phyloP scores from a whole-genome alignment of 2,888 invertebrate genomes.

The Aleiodes leptofemur region DNA sequence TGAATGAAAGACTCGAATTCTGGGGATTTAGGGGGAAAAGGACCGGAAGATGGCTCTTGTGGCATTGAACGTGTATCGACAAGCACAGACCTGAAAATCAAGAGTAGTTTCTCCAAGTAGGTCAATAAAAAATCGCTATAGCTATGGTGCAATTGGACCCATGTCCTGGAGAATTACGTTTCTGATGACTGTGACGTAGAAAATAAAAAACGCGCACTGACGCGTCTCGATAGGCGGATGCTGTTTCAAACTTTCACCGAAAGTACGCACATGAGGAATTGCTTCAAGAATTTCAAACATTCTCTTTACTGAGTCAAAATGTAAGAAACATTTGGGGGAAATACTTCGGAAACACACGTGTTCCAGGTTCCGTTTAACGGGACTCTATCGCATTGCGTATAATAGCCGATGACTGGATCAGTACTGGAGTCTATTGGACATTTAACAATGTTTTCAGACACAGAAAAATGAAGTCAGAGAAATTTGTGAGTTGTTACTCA shows the following conservation, averaged over 20 bases:
- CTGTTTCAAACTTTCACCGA: slow-evolving; percentile 7
- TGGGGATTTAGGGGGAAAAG: neutral
- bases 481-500: slow-evolving; percentile 3
- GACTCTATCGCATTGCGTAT: neutral
- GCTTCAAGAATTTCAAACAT: neutral
- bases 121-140: too few species aligned
- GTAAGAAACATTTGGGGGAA: neutral
- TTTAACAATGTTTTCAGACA: neutral
- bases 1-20: neutral
- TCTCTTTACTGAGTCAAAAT: neutral
- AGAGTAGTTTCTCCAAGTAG: too few species aligned
- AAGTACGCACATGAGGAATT: slow-evolving; percentile 1
- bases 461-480: neutral
- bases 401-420: slow-evolving; percentile 8
- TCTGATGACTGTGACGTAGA: neutral
- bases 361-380: slow-evolving; percentile 8
- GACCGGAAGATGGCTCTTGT: neutral
- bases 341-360: slow-evolving; percentile 10
- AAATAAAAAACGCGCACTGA: neutral
- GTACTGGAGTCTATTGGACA: neutral
- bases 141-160: too few species aligned
- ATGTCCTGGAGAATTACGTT: too few species aligned
- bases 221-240: neutral
- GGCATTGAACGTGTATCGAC: slow-evolving; percentile 17
- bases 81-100: neutral